Conservation (phyloP, 2,113 vertebrate genomes). For the Pluvialis apricaria region DNA sequence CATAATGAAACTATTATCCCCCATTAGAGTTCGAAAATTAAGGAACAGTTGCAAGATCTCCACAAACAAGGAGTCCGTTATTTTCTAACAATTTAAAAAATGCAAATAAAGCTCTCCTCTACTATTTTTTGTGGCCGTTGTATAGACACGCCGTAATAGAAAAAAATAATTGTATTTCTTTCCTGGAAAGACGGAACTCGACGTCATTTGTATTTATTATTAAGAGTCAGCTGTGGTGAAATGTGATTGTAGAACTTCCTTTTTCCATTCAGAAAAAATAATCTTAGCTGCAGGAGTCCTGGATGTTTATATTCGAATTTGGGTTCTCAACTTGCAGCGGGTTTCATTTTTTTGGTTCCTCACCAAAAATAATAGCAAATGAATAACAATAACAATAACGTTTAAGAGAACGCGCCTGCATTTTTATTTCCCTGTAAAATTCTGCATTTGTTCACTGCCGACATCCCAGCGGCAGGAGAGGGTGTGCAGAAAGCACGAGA, state of each 20-base stretch:
- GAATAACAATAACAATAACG: slow-evolving; percentile 36
- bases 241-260: slow-evolving; percentile 68
- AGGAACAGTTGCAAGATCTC: neutral
- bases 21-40: slow-evolving; percentile 14
- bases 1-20: slow-evolving; percentile 42
- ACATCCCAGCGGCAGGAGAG: neutral
- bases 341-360: slow-evolving; percentile 54
- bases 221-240: slow-evolving; percentile 68
- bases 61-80: slow-evolving; percentile 15
- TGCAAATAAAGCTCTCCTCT: slow-evolving; percentile 11
- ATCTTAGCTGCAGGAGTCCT: slow-evolving; percentile 66
- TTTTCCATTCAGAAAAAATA: slow-evolving; percentile 69
- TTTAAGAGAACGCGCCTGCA: neutral
- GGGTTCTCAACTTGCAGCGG: slow-evolving; percentile 23
- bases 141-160: neutral
- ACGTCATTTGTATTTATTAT: slow-evolving; percentile 71
- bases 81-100: slow-evolving; percentile 1
- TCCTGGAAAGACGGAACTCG: slow-evolving; percentile 66
- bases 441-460: neutral
- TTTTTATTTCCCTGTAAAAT: slow-evolving; percentile 56
- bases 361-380: slow-evolving; percentile 57
- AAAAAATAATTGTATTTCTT: slow-evolving; percentile 52
- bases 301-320: slow-evolving; percentile 56
- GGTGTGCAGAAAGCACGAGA: neutral
- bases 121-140: neutral